Conservation (phyloP, 2,113 vertebrate genomes). For the Cinclus cinclus region DNA sequence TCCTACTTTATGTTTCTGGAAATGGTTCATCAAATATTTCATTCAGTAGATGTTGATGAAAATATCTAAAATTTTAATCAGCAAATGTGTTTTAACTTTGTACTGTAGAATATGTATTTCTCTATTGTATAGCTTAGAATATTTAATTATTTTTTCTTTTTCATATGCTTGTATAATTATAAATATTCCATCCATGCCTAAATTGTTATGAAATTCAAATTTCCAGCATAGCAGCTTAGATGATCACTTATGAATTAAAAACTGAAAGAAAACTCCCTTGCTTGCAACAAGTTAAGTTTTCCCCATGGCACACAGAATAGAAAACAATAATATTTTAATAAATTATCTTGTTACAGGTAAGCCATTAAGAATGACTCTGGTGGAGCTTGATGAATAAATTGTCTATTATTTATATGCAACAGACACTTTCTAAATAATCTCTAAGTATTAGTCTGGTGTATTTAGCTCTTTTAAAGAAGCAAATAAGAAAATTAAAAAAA, state of each 20-base stretch:
- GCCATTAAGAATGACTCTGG: background rate
- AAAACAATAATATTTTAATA: background rate
- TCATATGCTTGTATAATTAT: background rate
- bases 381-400: background rate
- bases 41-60: background rate
- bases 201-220: background rate
- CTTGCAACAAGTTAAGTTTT: background rate
- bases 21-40: background rate
- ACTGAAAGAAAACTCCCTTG: accelerated
- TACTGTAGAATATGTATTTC: background rate
- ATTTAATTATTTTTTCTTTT: background rate
- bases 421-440: background rate
- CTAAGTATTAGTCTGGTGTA: background rate
- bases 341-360: background rate
- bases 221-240: background rate
- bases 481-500: background rate
- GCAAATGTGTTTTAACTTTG: background rate
- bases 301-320: background rate
- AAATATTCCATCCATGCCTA: background rate
- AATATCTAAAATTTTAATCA: background rate
- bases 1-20: background rate
- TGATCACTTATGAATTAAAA: background rate
- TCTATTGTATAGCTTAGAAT: background rate
- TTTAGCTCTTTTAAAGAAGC: background rate
- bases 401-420: background rate